Evolutionary conservation across 2,797 vertebrate genomes (phyloP).

Genomic region (Myioborus miniatus): DNA sequence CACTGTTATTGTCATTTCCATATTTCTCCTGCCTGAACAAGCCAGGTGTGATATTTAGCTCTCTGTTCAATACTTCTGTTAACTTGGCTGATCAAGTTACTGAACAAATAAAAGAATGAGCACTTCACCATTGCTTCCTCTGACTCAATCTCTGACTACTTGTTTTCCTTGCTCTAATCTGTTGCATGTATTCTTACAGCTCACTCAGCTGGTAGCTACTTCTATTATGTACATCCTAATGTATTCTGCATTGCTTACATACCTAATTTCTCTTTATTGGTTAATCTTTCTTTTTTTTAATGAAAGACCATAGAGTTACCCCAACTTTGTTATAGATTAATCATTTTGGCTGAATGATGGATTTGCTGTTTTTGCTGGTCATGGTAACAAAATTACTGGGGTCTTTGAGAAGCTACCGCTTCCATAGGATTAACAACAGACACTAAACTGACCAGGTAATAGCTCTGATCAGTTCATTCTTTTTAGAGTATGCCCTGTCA

Average conservation of each 20-base stretch:
- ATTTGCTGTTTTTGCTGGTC: background rate
- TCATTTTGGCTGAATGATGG: background rate
- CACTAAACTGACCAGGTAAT: background rate
- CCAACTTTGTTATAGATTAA: background rate
- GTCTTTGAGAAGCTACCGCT: background rate
- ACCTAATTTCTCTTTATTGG: background rate
- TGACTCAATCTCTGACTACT: conserved; percentile 19
- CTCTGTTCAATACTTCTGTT: conserved; percentile 14
- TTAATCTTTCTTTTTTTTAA: background rate
- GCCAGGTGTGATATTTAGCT: background rate
- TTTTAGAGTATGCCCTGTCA: background rate
- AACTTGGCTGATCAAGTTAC: background rate
- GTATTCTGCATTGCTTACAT: background rate
- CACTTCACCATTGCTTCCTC: conserved; percentile 4
- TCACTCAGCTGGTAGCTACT: background rate
- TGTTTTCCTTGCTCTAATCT: conserved; percentile 7
- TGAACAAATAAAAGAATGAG: conserved; percentile 1
- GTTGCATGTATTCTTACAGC: background rate
- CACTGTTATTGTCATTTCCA: conserved; percentile 15
- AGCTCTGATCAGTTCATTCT: background rate
- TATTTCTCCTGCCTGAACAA: conserved; percentile 29
- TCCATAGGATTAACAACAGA: background rate
- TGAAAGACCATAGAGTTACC: background rate
- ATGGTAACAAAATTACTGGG: background rate
- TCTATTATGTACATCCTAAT: background rate